Conservation (phyloP, 1,140 invertebrate genomes). For the Nautilus pompilius region DNA sequence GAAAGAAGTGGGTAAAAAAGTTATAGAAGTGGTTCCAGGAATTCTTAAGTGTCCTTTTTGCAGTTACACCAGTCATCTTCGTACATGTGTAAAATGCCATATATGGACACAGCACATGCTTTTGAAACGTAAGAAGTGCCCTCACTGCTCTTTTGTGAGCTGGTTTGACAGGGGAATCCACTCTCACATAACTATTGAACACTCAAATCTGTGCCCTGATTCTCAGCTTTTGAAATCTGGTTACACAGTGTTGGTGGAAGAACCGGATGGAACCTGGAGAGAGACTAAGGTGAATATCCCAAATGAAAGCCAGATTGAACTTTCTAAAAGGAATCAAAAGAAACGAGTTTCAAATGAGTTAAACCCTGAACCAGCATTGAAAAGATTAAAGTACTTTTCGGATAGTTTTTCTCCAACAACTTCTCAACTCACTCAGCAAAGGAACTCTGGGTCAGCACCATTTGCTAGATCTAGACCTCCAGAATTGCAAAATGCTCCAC, state of each 20-base stretch:
- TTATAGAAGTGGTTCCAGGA: background rate
- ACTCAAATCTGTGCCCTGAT: background rate
- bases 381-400: background rate
- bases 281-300: background rate
- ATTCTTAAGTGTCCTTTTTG: background rate
- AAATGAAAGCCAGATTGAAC: background rate
- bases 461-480: background rate
- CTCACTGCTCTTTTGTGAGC: background rate
- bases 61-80: background rate
- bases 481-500: background rate
- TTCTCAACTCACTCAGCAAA: background rate
- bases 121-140: background rate
- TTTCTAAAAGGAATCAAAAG: background rate
- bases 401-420: background rate
- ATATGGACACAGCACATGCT: background rate
- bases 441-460: background rate
- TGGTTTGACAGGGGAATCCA: constrained; percentile 1
- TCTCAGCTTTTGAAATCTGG: background rate
- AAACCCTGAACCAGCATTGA: background rate
- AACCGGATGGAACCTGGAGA: constrained; percentile 1
- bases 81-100: background rate
- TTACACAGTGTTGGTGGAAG: background rate
- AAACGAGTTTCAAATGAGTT: background rate
- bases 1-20: background rate
- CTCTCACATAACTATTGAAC: background rate